Evolutionary conservation across 2,888 invertebrate genomes (phyloP).

Genomic region (Drosophila mimica): DNA sequence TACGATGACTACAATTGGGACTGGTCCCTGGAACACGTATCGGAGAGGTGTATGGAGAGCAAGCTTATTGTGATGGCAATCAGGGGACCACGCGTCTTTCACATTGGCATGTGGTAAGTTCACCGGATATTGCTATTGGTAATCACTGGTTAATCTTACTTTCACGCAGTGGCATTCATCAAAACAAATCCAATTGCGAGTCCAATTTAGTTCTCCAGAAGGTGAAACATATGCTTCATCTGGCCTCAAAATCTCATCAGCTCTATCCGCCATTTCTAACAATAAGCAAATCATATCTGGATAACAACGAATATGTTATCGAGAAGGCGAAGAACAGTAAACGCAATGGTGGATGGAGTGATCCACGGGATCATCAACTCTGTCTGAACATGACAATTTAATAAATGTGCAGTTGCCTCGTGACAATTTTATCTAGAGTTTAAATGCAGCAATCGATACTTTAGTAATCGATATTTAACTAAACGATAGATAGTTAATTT

Average conservation of each 20-base stretch:
- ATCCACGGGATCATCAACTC: conserved; percentile 92
- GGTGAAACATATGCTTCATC: conserved; percentile 90
- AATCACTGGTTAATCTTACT: neutral
- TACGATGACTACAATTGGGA: conserved; percentile 99
- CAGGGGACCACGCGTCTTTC: conserved; percentile 97
- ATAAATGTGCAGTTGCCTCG: neutral
- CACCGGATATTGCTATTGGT: neutral
- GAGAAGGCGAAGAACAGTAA: conserved; percentile 89
- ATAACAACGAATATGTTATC: conserved; percentile 87
- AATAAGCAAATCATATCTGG: neutral
- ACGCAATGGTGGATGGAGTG: conserved; percentile 99
- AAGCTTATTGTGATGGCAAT: conserved; percentile 95
- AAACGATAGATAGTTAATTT: neutral
- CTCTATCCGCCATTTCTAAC: conserved; percentile 89
- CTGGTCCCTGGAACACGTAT: conserved; percentile 97
- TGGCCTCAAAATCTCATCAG: conserved; percentile 84
- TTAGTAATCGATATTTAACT: neutral
- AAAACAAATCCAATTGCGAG: conserved; percentile 96
- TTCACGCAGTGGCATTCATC: conserved; percentile 93
- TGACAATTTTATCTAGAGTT: neutral
- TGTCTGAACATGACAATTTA: conserved; percentile 90
- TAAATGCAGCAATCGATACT: neutral
- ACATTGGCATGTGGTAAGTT: conserved; percentile 98
- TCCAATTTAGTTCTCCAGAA: conserved; percentile 92
- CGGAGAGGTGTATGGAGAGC: conserved; percentile 91